Conservation (phyloP, 2,797 vertebrate species). For the Macroramphosus scolopax region DNA sequence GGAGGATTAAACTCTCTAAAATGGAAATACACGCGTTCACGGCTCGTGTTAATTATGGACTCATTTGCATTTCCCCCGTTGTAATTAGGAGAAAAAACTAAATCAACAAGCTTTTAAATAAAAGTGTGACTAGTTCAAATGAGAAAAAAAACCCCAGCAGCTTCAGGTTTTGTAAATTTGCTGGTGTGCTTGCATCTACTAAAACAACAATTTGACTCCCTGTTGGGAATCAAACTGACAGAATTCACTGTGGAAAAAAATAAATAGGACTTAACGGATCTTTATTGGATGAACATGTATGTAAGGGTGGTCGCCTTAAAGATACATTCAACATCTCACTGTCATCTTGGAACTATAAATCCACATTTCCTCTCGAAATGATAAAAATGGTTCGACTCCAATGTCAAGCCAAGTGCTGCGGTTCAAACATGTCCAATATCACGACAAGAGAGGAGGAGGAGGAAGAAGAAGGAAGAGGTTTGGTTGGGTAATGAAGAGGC, state of each 20-base stretch:
- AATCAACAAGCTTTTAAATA: slow-evolving; percentile 66
- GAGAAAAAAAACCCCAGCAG: slow-evolving; percentile 44
- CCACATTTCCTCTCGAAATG: slow-evolving; percentile 60
- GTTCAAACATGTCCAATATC: slow-evolving; percentile 72
- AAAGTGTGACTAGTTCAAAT: slow-evolving; percentile 66
- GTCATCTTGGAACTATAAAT: slow-evolving; percentile 71
- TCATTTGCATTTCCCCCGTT: slow-evolving; percentile 62
- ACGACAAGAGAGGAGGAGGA: slow-evolving; percentile 60
- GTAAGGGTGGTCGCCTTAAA: slow-evolving; percentile 74
- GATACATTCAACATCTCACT: slow-evolving; percentile 83
- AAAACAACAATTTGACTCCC: slow-evolving; percentile 26
- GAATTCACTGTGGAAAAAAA: no score
- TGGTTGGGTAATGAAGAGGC: slow-evolving; percentile 48
- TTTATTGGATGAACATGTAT: slow-evolving; percentile 85
- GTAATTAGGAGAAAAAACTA: slow-evolving; percentile 45
- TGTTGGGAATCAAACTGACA: slow-evolving; percentile 52
- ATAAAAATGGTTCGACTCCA: slow-evolving; percentile 61
- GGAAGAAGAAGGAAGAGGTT: no score
- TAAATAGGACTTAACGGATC: slow-evolving; percentile 76
- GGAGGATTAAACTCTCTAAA: slow-evolving; percentile 68
- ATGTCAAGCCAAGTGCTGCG: slow-evolving; percentile 78
- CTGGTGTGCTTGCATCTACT: slow-evolving; percentile 20
- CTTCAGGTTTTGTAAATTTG: slow-evolving; percentile 43
- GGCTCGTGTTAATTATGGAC: slow-evolving; percentile 64
- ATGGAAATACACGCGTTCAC: slow-evolving; percentile 66